Base-by-base conservation (phyloP, 64 coral and sea anemone species). In the Anthopleura sola region DNA sequence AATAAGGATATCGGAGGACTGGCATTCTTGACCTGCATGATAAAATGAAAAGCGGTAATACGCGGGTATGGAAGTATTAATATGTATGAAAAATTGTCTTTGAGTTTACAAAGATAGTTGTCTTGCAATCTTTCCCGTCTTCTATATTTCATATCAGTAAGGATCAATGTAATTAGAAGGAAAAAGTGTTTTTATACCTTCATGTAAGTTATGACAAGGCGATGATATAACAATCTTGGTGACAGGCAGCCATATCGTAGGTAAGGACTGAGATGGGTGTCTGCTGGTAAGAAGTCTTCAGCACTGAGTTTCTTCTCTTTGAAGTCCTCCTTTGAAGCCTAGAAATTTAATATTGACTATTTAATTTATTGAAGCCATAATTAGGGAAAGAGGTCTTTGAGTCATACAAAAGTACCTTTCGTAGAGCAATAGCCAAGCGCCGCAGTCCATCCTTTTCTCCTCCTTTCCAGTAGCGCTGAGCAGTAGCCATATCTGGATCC, bases 161-260 rank as follows among this genome's bases (percentile, higher is more conserved):
- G n/a, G n/a, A n/a, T n/a, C n/a, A n/a, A n/a, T n/a, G n/a, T n/a
- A n/a, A n/a, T n/a, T n/a, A n/a, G n/a, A n/a, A n/a, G n/a, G n/a
- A 17, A 60, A 66, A 29, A 24, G 23, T 0, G 5, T 26, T 48
- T 48, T 48, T 48, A n/a, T 62, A 62, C 58, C 58, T 62, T 62
- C 58, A 62, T 28, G 58, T 26, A 62, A 0, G 58, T 62, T 4
- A 62, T 62, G 57, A 74, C 84, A 26, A 91, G 75, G 26, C 39
- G 28, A 26, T 91, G 83, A 51, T 86, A 78, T 16, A 85, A 31
- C 24, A 91, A 40, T 53, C 89, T 26, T 4, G 89, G 33, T 8
- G 89, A 91, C 23, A 91, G 11, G 49, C 89, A 91, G 34, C 89
- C 89, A n/a, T 71, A 86, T 76, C 89, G 85, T 81, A 91, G 28